Evolutionary conservation across 1,140 invertebrate species (phyloP).

Genomic region (Temnothorax longispinosus): DNA sequence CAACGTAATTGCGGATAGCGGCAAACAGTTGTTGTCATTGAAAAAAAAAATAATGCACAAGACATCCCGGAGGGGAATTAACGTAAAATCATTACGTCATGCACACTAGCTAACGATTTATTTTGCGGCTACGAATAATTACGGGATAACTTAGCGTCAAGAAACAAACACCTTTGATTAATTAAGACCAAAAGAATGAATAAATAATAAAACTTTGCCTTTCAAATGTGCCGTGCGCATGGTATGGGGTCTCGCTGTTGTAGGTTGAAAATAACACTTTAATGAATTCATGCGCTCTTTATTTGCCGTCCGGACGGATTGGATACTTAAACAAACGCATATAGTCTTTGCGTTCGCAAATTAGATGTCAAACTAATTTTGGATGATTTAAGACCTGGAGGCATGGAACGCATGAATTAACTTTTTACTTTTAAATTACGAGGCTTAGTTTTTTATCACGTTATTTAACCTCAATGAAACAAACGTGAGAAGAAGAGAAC

Average conservation of each 20-base stretch:
- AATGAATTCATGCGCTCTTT: not conserved
- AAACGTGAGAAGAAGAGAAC: too few species aligned
- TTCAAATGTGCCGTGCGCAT: not conserved
- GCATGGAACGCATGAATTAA: not conserved
- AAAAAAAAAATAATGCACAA: not conserved
- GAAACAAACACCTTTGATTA: not conserved
- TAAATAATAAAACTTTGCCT: not conserved
- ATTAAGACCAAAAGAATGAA: not conserved
- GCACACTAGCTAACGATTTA: not conserved
- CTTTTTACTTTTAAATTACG: not conserved
- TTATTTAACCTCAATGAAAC: not conserved
- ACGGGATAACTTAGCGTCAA: not conserved
- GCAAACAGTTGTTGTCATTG: not conserved
- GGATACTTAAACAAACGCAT: not conserved
- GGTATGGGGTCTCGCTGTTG: not conserved
- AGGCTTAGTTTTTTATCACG: not conserved
- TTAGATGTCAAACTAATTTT: not conserved
- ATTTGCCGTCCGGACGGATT: not conserved
- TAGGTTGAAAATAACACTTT: slow-evolving; percentile 2
- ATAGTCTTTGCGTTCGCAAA: not conserved
- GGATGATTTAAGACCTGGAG: not conserved
- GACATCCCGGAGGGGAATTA: not conserved
- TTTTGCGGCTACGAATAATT: not conserved
- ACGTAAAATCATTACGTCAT: not conserved
- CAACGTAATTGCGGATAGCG: not conserved